Base-by-base conservation (phyloP, 1,140 invertebrate genomes). In the Nasonia longicornis region DNA sequence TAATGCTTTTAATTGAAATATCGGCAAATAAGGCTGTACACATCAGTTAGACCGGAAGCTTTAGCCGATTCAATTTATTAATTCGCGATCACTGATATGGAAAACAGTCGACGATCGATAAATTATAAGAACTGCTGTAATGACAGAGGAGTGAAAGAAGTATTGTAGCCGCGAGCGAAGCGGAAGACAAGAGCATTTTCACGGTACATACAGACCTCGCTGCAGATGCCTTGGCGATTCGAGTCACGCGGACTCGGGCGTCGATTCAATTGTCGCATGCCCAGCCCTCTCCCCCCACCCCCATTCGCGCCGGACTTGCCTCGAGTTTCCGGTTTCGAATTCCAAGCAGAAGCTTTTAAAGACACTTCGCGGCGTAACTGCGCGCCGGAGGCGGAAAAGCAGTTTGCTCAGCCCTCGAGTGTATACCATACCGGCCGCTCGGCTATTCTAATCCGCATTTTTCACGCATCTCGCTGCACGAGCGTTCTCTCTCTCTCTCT, bases 1-100 rank as follows among this genome's bases (percentile, higher is more conserved):
- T 63, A 74, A 74, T 74, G 63, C 72, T 74, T 74, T 74, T 74
- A 74, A 74, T 74, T 74, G 48, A 74, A 74, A 74, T 64, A 64
- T 64, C 16, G 10, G 31, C n/a, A 64, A 22, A 64, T 64, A 64
- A 22, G 2, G n/a, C 11, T 35, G 31, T 35, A 35, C 31, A 35
- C 0, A 35, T 35, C 31, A 35, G 3, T 35, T 4, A 0, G 31
- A 0, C 31, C 4, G 31, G 31, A 26, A 26, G 26, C 26, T 26
- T 26, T 26, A 2, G 26, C 26, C 26, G 26, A 35, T 35, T 35
- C 0, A 35, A 35, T 35, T 35, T 4, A 35, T 35, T 35, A 6
- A 35, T 35, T 35, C 26, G 26, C 26, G 26, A 26, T 26, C 31
- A 35, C 2, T 3, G 31, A 35, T 26, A 26, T 38, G 35, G 7